Percentiles rank a stretch among this genome's conserved stretches.
These are phyloP conservation scores for Cryptops parisi DNA, from an alignment of 2,888 invertebrate genomes.

Conservation along the genomic window DNA sequence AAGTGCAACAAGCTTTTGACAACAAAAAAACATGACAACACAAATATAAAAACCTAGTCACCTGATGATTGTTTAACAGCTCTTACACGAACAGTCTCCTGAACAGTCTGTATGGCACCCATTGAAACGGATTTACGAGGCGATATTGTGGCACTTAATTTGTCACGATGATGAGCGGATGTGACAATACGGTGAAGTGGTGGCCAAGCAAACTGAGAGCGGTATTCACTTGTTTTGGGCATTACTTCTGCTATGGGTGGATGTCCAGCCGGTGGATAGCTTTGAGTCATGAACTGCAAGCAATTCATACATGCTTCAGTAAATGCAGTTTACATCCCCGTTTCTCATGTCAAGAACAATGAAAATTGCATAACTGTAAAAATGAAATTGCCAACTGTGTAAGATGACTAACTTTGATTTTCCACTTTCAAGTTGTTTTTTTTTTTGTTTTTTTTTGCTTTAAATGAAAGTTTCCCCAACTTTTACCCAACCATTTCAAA, in stretches of 20 bases:
- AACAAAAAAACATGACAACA: too few species aligned
- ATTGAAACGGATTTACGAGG: slow-evolving; percentile 75
- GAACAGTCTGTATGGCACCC: slow-evolving; percentile 59
- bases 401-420: too few species aligned
- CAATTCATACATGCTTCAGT: background rate
- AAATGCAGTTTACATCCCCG: background rate
- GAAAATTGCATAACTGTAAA: too few species aligned
- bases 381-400: too few species aligned
- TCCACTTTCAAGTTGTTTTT: too few species aligned
- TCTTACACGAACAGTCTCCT: background rate
- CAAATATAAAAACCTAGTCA: too few species aligned
- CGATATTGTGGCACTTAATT: slow-evolving; percentile 21
- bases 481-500: too few species aligned
- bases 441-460: too few species aligned
- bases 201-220: slow-evolving; percentile 82
- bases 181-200: slow-evolving; percentile 29
- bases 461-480: too few species aligned
- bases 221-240: slow-evolving; percentile 48
- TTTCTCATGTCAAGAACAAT: too few species aligned
- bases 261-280: slow-evolving; percentile 16
- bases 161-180: slow-evolving; percentile 30
- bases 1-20: too few species aligned
- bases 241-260: slow-evolving; percentile 10
- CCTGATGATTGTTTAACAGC: slow-evolving; percentile 3
- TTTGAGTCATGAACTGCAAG: slow-evolving; percentile 17